These are phyloP conservation scores for Clarias pachynema DNA, from an alignment of 2,797 vertebrate species.

Conservation along the genomic window DNA sequence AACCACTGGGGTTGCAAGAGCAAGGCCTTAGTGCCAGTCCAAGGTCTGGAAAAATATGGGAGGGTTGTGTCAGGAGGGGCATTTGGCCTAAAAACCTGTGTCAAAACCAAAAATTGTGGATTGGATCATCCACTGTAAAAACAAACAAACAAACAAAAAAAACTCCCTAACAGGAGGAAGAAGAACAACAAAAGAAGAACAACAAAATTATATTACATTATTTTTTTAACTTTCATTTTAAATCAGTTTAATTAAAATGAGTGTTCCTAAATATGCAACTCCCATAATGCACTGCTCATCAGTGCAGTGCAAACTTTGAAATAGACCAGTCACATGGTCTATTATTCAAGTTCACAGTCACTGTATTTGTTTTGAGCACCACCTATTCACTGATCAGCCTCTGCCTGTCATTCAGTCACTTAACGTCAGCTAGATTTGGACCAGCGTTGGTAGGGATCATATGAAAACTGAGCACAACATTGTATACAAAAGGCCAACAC, in stretches of 20 bases:
- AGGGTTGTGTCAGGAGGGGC: too few relatives aligned
- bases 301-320: not conserved
- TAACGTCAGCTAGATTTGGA: not conserved
- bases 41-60: too few relatives aligned
- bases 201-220: not conserved
- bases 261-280: not conserved
- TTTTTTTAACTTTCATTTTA: not conserved
- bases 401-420: not conserved
- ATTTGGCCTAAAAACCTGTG: too few relatives aligned
- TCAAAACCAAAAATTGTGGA: too few relatives aligned
- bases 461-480: not conserved
- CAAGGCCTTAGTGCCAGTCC: too few relatives aligned
- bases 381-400: not conserved
- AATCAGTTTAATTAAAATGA: not conserved
- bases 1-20: too few relatives aligned
- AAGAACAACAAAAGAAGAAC: too few relatives aligned
- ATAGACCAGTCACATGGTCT: constrained; percentile 10
- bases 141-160: too few relatives aligned
- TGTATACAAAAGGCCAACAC: not conserved
- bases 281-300: not conserved
- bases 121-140: too few relatives aligned
- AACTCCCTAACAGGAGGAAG: too few relatives aligned
- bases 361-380: not conserved
- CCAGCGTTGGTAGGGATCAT: not conserved
- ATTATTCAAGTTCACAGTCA: not conserved